These are phyloP conservation scores for Clepsis dumicolana DNA, from an alignment of 2,888 invertebrate species.

Conservation along the genomic window DNA sequence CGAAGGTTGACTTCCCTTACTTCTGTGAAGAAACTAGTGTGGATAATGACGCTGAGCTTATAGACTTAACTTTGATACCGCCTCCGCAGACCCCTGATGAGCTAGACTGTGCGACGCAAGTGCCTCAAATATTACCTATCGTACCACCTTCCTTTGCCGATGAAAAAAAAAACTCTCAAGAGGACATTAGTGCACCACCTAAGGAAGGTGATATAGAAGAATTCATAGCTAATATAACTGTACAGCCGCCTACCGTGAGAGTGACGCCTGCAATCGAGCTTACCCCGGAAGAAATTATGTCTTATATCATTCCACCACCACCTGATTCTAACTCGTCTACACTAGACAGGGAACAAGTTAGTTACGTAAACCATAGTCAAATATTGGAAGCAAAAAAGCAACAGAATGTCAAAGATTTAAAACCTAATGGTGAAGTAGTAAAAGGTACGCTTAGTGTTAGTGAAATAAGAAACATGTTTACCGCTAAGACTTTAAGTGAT, in stretches of 20 bases:
- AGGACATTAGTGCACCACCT: constrained; percentile 65
- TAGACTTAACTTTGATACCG: constrained; percentile 95
- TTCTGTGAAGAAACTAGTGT: constrained; percentile 77
- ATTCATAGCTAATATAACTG: constrained; percentile 93
- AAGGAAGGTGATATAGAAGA: constrained; percentile 90
- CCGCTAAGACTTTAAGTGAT: constrained; percentile 80
- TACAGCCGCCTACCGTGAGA: constrained; percentile 92
- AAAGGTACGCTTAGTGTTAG: constrained; percentile 86
- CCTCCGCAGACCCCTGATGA: constrained; percentile 95
- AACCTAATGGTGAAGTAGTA: constrained; percentile 78
- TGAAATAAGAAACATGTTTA: constrained; percentile 83
- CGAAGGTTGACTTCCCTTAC: constrained; percentile 75
- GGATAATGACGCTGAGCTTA: constrained; percentile 92
- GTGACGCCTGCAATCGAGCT: constrained; percentile 91
- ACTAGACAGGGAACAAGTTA: constrained; percentile 75
- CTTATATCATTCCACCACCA: constrained; percentile 94
- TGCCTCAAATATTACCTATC: constrained; percentile 89
- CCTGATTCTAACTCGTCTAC: constrained; percentile 85
- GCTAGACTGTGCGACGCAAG: constrained; percentile 88
- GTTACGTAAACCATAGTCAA: constrained; percentile 75
- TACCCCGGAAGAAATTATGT: constrained; percentile 93
- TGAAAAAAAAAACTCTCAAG: constrained; percentile 72
- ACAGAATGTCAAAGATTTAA: constrained; percentile 59
- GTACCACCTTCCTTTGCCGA: constrained; percentile 93
- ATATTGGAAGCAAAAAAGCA: constrained; percentile 65